Base-by-base conservation (phyloP, 2,113 vertebrate species). In the Hypocryptadius cinnamomeus region DNA sequence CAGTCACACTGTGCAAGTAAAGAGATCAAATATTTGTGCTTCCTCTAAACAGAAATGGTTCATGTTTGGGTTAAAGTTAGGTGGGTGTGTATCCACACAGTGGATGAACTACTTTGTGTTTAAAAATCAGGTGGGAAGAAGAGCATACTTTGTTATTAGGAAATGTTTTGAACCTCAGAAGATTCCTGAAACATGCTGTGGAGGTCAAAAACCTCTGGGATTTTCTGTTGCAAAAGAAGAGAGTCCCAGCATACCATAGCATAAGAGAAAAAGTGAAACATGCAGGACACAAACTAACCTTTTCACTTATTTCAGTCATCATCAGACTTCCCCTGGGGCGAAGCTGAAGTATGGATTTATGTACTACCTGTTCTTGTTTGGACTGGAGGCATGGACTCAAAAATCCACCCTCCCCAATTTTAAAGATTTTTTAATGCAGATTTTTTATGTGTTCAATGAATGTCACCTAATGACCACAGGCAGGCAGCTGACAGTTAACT, bases 401-500 rank as follows among this genome's bases (percentile, higher is more conserved):
- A 76, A 69, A 35, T 64, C n/a, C 48, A 37, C 16, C 33, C 47
- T 17, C 20, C 10, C 4, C 0, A 1, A 24, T 63, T n/a, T 80
- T 33, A 31, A 61, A 19, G 21, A n/a, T 25, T 74, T 78, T 35
- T 82, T 15, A 31, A 69, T 30, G 44, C 33, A 16, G 5, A 15
- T 42, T 35, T 2, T 72, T 45, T 39, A 31, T 59, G 47, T 17
- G 31, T 59, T 45, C 19, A 11, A 13, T 11, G 19, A 25, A 17
- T n/a, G 47, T 24, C 25, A 21, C 23, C 9, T 8, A 44, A 18
- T 27, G 60, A 19, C 28, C 45, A 16, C 37, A 61, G 74, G 85
- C 91, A 95, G 63, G 54, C 63, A 63, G 31, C 64, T 53, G 47
- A 15, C 59, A 21, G 13, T 88, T 92, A 54, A 69, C 88, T 95